Evolutionary conservation across 1,140 invertebrate genomes (phyloP), one percentile per base, ranked within the genome.

Genomic region (Trichonephila inaurata): DNA sequence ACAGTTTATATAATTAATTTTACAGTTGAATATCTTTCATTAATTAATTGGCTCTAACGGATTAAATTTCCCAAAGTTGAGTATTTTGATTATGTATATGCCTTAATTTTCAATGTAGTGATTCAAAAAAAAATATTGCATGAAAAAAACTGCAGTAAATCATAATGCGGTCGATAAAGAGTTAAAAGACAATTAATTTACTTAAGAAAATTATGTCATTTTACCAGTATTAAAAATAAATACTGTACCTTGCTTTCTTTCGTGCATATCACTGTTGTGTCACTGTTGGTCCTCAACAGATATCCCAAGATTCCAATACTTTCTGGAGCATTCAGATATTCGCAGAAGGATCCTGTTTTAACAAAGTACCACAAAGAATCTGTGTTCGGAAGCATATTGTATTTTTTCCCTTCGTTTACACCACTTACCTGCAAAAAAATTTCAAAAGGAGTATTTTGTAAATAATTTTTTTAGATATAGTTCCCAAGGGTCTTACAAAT

Each of bases 271-370:
- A 60, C 60, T 12, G 90, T 33, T 8, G 90, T 91, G 3, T 51
- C 77, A 4, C 40, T 61, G 1, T 51, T 21, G 4, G 51, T 44
- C 14, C 40, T 19, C 58, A 83, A 10, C 0, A 91, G 60, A 66
- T 91, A 91, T 51, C 81, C 90, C 24, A 91, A 28, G 33, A 91
- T n/a, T 51, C 90, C 90, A 14, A 91, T n/a, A 19, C 10, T 40
- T 14, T 83, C 60, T 19, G 90, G 81, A 44, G 77, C 24, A 6
- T 51, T 91, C 6, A 66, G 33, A 40, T 83, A 83, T 10, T 58
- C 19, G 5, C 60, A 83, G 33, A 91, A 91, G 0, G 14, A 8
- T 51, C 60, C 90, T 19, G 6, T 3, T 83, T 44, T 83, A 7
- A 64, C 14, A 40, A 83, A 91, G 58, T 91, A 91, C 72, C 40